A percentile compares a stretch with the other conserved stretches of the same genome.
These are phyloP conservation scores for Xylota segnis DNA, from an alignment of 2,888 invertebrate genomes.

Conservation along the genomic window DNA sequence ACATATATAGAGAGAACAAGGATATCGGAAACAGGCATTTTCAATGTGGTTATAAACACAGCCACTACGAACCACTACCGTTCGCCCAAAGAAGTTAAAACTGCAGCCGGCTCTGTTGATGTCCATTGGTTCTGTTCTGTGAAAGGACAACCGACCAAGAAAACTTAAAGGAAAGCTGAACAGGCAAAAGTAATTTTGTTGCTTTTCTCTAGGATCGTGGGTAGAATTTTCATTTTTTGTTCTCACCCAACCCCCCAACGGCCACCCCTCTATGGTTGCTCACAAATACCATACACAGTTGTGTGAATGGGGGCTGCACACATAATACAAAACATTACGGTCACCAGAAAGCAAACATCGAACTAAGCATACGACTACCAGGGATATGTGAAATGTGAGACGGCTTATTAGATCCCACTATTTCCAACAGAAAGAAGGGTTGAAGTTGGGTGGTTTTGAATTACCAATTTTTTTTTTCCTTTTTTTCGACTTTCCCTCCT, in stretches of 20 bases:
- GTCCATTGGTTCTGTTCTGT: slow-evolving; percentile 39
- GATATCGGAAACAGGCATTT: slow-evolving; percentile 62
- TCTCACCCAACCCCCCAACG: neutral
- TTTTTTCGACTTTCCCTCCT: too few relatives aligned
- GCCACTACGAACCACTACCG: slow-evolving; percentile 27
- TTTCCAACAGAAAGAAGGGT: slow-evolving; percentile 47
- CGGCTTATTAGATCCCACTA: slow-evolving; percentile 38
- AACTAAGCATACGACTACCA: slow-evolving; percentile 33
- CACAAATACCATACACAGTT: slow-evolving; percentile 5
- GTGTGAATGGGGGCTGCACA: slow-evolving; percentile 35
- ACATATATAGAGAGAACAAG: slow-evolving; percentile 8
- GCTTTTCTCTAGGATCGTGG: slow-evolving; percentile 78
- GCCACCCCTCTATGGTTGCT: slow-evolving; percentile 1
- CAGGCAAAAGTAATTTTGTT: slow-evolving; percentile 81
- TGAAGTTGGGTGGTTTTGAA: slow-evolving; percentile 23
- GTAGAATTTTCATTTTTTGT: slow-evolving; percentile 66
- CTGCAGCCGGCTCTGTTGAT: slow-evolving; percentile 53
- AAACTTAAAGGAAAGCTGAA: slow-evolving; percentile 77
- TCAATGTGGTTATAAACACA: slow-evolving; percentile 67
- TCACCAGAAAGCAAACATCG: slow-evolving; percentile 61
- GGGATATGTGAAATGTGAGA: slow-evolving; percentile 57
- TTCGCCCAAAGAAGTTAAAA: slow-evolving; percentile 31
- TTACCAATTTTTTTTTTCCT: slow-evolving; percentile 2
- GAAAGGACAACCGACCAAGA: slow-evolving; percentile 52
- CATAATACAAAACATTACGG: slow-evolving; percentile 54